Base-by-base conservation (phyloP, 2,797 vertebrate genomes). In the Iguana delicatissima region DNA sequence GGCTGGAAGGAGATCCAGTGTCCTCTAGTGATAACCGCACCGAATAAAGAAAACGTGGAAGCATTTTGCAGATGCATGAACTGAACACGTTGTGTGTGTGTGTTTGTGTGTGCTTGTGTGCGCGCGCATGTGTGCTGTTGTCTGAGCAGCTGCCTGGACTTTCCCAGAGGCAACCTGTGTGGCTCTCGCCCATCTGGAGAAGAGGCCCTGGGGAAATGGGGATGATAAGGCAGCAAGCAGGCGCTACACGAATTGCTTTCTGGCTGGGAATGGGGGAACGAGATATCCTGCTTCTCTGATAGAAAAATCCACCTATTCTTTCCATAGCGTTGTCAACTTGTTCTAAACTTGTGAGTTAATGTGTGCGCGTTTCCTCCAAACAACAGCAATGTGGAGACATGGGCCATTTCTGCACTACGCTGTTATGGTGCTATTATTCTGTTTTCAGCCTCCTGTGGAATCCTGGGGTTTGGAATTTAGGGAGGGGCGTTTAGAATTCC, bases 141-240 rank as follows among this genome's bases (percentile, higher is more conserved):
- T 0, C 24, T 94, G 3, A 84, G 85, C 90, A 92, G 80, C 76
- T 93, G 85, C 84, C 92, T 89, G 26, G 38, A 57, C 35, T 93
- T 92, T 93, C 89, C 85, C 26, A 0, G 84, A 86, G 86, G 91
- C 84, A 92, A 93, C 88, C 69, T 67, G 59, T 89, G 80, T 38
- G 0, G 32, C 18, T 89, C 80, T 29, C 18, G 13, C 55, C 4
- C 88, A 80, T 82, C 64, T 79, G 81, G 9, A 64, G 64, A 18
- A 6, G 2, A 20, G 46, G 77, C 90, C 18, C 46, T 73, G 26
- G 84, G 86, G 89, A 89, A 93, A 24, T 4, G 82, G 90, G 12
- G 13, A 4, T 13, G 20, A 62, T 55, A 18, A 93, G 88, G 69
- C 6, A 88, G 87, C 85, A 91, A 89, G 42, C 89, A 87, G 84